phyloP scores from a whole-genome alignment of 2,888 invertebrate species.

The Protonemura montana region DNA sequence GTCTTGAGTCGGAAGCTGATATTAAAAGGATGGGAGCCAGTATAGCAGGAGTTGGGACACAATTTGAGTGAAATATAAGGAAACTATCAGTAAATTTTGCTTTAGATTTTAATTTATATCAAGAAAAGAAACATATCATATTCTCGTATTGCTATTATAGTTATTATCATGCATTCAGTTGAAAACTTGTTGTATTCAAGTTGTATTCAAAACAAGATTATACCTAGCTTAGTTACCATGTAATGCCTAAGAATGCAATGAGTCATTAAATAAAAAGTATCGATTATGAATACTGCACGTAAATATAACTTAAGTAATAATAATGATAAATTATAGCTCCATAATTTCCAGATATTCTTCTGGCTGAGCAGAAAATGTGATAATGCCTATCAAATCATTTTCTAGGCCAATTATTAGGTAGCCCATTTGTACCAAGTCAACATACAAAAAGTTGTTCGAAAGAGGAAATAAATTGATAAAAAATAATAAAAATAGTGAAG shows the following conservation, averaged over 20 bases:
- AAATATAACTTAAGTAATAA: conserved; percentile 45
- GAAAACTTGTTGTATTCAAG: not conserved
- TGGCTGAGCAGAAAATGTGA: not conserved
- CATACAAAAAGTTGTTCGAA: not conserved
- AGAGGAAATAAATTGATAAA: not conserved
- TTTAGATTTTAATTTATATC: not conserved
- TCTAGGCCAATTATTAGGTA: not conserved
- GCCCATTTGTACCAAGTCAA: not conserved
- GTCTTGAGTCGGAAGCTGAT: no score
- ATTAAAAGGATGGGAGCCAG: no score
- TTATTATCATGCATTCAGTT: not conserved
- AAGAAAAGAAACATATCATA: not conserved
- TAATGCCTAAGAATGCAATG: conserved; percentile 40
- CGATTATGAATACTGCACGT: conserved; percentile 47
- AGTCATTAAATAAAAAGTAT: conserved; percentile 45
- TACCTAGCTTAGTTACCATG: not conserved
- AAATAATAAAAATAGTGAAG: conserved; percentile 12
- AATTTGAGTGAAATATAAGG: not conserved
- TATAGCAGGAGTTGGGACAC: no score
- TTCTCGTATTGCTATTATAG: no score
- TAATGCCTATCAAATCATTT: not conserved
- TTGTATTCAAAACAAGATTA: conserved; percentile 9
- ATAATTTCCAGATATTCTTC: not conserved
- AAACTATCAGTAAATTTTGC: not conserved
- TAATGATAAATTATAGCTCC: conserved; percentile 28